Conservation (phyloP, 2,797 vertebrate genomes). For the Lepidocolaptes lacrymiger region DNA sequence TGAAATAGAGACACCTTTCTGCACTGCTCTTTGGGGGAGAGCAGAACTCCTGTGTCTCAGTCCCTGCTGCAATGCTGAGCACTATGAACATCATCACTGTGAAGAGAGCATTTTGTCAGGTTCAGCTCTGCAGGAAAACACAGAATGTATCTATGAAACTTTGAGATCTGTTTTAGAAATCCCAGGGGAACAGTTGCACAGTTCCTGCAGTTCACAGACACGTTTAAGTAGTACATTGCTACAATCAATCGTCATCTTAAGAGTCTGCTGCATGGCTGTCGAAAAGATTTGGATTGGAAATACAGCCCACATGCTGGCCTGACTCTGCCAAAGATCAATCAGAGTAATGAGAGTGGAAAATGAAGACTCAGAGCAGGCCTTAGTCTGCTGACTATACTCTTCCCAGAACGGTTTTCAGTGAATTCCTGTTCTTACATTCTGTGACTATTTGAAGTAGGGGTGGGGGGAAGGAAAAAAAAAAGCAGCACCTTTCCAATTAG, state of each 20-base stretch:
- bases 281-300: background rate
- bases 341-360: background rate
- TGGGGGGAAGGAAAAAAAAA: background rate
- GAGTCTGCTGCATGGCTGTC: background rate
- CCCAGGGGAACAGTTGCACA: background rate
- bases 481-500: background rate
- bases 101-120: background rate
- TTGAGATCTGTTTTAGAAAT: background rate
- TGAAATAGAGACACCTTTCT: background rate
- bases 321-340: slow-evolving; percentile 2
- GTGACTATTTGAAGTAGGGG: background rate
- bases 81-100: fast-evolving
- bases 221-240: background rate
- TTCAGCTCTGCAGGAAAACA: background rate
- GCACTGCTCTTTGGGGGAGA: background rate
- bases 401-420: background rate
- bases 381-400: slow-evolving; percentile 1
- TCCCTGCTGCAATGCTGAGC: background rate
- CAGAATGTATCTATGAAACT: background rate
- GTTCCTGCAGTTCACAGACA: background rate
- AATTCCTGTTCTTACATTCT: background rate
- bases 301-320: background rate
- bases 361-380: background rate
- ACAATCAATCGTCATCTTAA: background rate
- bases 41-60: background rate